A percentile compares a stretch with the other conserved stretches of the same genome.
These are phyloP conservation scores for Pempheris klunzingeri DNA, from an alignment of 2,797 vertebrate genomes.

Conservation along the genomic window DNA sequence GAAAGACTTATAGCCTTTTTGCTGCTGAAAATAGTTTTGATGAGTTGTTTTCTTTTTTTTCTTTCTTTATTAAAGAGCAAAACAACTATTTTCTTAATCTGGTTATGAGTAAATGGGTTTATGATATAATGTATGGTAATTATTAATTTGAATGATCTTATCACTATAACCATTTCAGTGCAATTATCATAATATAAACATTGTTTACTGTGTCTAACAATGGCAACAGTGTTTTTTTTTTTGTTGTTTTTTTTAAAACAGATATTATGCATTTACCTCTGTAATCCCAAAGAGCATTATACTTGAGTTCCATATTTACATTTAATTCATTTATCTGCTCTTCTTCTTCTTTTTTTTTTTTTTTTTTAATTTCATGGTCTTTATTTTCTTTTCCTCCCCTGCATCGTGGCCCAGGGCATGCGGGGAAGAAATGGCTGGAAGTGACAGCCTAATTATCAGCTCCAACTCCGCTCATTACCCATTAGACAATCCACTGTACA, in stretches of 20 bases:
- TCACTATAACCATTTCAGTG: slow-evolving; percentile 21
- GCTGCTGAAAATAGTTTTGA: slow-evolving; percentile 25
- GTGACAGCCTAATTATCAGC: slow-evolving; percentile 91
- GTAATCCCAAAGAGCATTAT: slow-evolving; percentile 51
- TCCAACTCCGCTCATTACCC: slow-evolving; percentile 88
- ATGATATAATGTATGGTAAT: slow-evolving; percentile 20
- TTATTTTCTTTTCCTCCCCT: slow-evolving; percentile 62
- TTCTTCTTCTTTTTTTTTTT: slow-evolving; percentile 25
- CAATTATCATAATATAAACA: slow-evolving; percentile 44
- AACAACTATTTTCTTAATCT: not conserved
- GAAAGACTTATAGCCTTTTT: slow-evolving; percentile 6
- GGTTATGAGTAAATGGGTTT: slow-evolving; percentile 4
- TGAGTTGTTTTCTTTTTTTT: not conserved
- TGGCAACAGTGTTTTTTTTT: slow-evolving; percentile 20
- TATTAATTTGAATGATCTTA: slow-evolving; percentile 40
- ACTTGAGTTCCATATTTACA: slow-evolving; percentile 63
- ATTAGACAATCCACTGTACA: slow-evolving; percentile 90
- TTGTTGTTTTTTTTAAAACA: too few relatives aligned
- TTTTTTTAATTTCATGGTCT: slow-evolving; percentile 54
- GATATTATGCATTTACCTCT: slow-evolving; percentile 55
- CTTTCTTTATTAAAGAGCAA: not conserved
- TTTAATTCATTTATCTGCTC: slow-evolving; percentile 73
- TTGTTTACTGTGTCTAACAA: slow-evolving; percentile 39
- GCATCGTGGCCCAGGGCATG: slow-evolving; percentile 79
- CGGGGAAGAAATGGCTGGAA: slow-evolving; percentile 84